Evolutionary conservation across 92 coral and sea anemone species (phyloP).

Genomic region (Ricordea florida): DNA sequence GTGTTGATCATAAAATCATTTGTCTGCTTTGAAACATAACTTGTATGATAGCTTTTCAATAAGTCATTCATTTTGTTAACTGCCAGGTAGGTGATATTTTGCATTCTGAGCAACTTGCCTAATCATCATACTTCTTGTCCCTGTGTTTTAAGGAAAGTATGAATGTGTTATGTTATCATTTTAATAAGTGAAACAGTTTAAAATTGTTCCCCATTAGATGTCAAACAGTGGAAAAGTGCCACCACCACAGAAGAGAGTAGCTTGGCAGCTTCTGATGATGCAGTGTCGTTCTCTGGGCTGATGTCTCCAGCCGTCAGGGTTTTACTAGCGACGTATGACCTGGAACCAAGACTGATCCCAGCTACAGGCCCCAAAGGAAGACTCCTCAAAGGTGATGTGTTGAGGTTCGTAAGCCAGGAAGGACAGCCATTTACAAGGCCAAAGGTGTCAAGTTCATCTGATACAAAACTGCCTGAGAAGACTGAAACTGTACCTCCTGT

Average conservation of each 20-base stretch:
- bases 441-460: constrained; percentile 1
- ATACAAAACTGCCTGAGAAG: not conserved
- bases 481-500: not conserved
- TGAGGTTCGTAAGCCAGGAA: constrained; percentile 71
- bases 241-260: not conserved
- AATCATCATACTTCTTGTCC: no score
- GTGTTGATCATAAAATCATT: no score
- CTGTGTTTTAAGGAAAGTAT: no score
- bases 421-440: constrained; percentile 30
- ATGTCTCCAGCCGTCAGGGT: constrained; percentile 92
- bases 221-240: not conserved
- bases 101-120: no score
- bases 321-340: constrained; percentile 73
- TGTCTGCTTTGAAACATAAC: no score
- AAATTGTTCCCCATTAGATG: not conserved
- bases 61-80: no score
- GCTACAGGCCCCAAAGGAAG: constrained; percentile 94
- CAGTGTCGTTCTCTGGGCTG: not conserved
- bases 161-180: no score
- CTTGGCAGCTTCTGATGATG: not conserved
- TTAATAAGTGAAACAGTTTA: not conserved
- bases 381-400: constrained; percentile 89
- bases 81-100: no score
- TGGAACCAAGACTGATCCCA: constrained; percentile 80
- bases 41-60: no score